Percentiles rank a stretch among this genome's conserved stretches.
Evolutionary conservation across 2,797 vertebrate genomes (phyloP).

Genomic region (Danio choprae): DNA sequence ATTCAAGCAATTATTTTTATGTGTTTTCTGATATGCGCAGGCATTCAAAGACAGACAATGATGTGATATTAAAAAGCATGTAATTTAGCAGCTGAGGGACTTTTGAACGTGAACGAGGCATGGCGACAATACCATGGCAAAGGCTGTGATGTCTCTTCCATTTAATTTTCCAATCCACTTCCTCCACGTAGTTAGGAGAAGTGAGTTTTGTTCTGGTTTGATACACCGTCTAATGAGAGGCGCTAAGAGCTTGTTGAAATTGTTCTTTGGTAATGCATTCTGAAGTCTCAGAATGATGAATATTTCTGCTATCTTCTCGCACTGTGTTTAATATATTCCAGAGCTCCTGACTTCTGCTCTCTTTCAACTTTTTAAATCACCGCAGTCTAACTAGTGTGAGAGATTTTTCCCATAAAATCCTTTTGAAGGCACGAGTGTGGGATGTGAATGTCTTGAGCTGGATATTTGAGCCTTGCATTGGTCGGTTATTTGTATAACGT

Average conservation of each 20-base stretch:
- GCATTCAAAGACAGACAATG: constrained; percentile 82
- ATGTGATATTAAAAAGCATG: constrained; percentile 83
- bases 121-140: constrained; percentile 76
- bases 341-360: constrained; percentile 67
- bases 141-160: constrained; percentile 80
- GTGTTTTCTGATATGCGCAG: constrained; percentile 75
- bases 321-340: constrained; percentile 75
- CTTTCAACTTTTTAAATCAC: constrained; percentile 69
- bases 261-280: constrained; percentile 84
- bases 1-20: constrained; percentile 79
- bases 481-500: constrained; percentile 1
- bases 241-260: constrained; percentile 88
- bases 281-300: constrained; percentile 76
- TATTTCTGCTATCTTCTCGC: constrained; percentile 73
- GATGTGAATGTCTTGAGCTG: constrained; percentile 7
- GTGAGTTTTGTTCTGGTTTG: constrained; percentile 90
- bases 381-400: constrained; percentile 53
- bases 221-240: constrained; percentile 88
- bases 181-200: constrained; percentile 84
- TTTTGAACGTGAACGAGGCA: constrained; percentile 78
- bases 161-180: constrained; percentile 89
- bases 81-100: constrained; percentile 81
- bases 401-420: constrained; percentile 52
- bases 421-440: constrained; percentile 19
- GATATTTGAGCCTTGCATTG: constrained; percentile 18